These are phyloP conservation scores for Cataglyphis albicans DNA, from an alignment of 2,888 invertebrate species.

Conservation along the genomic window DNA sequence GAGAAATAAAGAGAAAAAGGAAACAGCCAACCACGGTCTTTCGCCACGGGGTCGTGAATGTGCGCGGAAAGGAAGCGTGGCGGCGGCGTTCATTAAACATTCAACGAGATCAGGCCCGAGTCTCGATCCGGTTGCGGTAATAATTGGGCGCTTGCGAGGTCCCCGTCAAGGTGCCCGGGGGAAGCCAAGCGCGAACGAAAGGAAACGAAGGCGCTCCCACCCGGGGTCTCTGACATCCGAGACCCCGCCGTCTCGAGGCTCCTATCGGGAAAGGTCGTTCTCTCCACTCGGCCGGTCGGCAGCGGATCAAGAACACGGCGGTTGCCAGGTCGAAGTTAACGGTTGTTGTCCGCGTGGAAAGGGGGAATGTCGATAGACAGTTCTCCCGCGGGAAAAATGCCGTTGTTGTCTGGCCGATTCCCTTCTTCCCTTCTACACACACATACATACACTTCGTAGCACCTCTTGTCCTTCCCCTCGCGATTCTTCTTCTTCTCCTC, in stretches of 20 bases:
- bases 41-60: constrained; percentile 36
- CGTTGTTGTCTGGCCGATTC: constrained; percentile 51
- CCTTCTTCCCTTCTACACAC: constrained; percentile 17
- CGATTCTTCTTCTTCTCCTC: constrained; percentile 32
- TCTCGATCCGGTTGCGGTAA: constrained; percentile 52
- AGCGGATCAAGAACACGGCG: constrained; percentile 57
- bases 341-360: constrained; percentile 74
- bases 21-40: constrained; percentile 9
- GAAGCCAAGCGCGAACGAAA: constrained; percentile 53
- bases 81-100: constrained; percentile 46
- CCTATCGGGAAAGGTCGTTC: constrained; percentile 35
- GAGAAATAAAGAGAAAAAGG: background rate
- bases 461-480: constrained; percentile 12
- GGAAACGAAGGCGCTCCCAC: constrained; percentile 45
- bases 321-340: constrained; percentile 83
- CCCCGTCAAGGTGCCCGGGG: constrained; percentile 49
- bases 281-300: constrained; percentile 51
- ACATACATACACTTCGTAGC: constrained; percentile 7
- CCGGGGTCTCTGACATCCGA: constrained; percentile 42
- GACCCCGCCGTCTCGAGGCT: constrained; percentile 50
- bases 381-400: constrained; percentile 59
- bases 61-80: constrained; percentile 29
- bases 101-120: constrained; percentile 60
- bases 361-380: constrained; percentile 37
- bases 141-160: constrained; percentile 52